Base-by-base conservation (phyloP, 2,797 vertebrate genomes). In the Xenopus petersii region DNA sequence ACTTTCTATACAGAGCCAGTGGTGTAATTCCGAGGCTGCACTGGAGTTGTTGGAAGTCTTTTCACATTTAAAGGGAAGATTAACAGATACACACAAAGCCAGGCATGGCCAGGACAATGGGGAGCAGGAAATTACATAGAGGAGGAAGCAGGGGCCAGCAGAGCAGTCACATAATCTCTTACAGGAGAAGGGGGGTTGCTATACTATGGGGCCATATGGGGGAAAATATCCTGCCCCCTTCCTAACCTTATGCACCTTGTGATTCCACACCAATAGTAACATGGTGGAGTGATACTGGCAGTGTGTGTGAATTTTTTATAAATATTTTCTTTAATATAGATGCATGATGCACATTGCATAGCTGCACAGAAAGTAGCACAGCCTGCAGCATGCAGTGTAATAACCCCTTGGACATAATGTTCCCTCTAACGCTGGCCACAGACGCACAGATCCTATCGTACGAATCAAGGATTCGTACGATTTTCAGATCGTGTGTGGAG, bases 81-180 rank as follows among this genome's bases (percentile, higher is more conserved):
- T 87, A 87, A 82, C 84, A 84, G 70, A 83, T 83, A 86, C 81
- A 85, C 87, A 90, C 86, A 92, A 87, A 87, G 89, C 88, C 86
- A 88, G 88, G 90, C 88, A 89, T 88, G 85, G 85, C 74, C 79
- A 46, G 85, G 92, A 92, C 92, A 94, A 93, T 88, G 88, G 82
- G 83, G 80, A 78, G 84, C 84, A 82, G 86, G 83, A 89, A 88
- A 88, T 89, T 87, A 63, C 64, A 49, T 56, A 55, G 70, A 4
- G 65, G 64, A 72, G 64, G 64, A 72, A 62, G 64, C 58, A 78
- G 66, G 24, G 48, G 54, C 71, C 47, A 69, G 65, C 61, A 59
- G 51, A 56, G 74, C 74, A 58, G 59, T 64, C 71, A 64, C 60
- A 60, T 70, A 73, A 73, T 73, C 76, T 69, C 60, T n/a, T 51